phyloP scores from a whole-genome alignment of 53 echinoderm and acorn worm species.

The Paelopatides confundens region DNA sequence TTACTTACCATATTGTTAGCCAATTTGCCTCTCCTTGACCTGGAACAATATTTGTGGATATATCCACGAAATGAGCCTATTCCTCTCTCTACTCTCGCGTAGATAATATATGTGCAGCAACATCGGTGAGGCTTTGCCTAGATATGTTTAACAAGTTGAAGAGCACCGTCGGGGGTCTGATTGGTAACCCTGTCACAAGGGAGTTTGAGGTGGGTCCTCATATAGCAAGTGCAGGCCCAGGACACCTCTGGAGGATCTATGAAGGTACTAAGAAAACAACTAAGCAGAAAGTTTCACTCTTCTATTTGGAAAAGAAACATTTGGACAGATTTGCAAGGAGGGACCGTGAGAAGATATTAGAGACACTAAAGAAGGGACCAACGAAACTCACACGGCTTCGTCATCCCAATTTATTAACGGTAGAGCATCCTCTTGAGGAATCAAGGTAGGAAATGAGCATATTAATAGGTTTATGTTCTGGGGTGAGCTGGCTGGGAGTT shows the following conservation, averaged over 20 bases:
- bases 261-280: slow-evolving; percentile 86
- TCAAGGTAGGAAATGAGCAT: slow-evolving; percentile 68
- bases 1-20: no score
- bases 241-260: slow-evolving; percentile 92
- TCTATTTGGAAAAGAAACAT: slow-evolving; percentile 90
- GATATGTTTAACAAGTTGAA: slow-evolving; percentile 91
- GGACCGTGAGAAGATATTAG: slow-evolving; percentile 79
- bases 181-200: slow-evolving; percentile 90
- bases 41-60: no score
- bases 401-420: slow-evolving; percentile 85
- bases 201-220: slow-evolving; percentile 88
- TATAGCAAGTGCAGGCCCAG: slow-evolving; percentile 87
- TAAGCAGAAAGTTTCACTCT: slow-evolving; percentile 73
- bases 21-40: no score
- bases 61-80: no score
- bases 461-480: background rate
- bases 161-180: slow-evolving; percentile 90
- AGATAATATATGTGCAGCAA: no score
- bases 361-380: slow-evolving; percentile 75
- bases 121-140: no score
- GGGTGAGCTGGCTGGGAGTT: no score
- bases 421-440: slow-evolving; percentile 94
- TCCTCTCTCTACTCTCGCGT: no score
- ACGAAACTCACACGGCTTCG: slow-evolving; percentile 84
- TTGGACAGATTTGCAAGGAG: slow-evolving; percentile 73